phyloP scores from a whole-genome alignment of 1,140 invertebrate genomes.

The Zaprionus ghesquierei region DNA sequence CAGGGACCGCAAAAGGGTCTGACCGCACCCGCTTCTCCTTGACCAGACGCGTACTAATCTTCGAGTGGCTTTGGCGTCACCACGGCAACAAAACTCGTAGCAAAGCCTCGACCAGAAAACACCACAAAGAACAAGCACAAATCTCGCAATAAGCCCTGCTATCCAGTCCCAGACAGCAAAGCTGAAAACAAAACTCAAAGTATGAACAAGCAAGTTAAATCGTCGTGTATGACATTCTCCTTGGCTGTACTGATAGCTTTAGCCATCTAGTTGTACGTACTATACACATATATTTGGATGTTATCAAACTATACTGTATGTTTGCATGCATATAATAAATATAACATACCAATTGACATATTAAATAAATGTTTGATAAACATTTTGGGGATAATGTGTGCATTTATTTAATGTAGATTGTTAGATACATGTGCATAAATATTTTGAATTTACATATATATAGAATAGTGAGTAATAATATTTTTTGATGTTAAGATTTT shows the following conservation, averaged over 20 bases:
- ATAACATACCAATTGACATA: neutral
- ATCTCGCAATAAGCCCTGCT: slow-evolving; percentile 30
- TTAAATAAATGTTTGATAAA: neutral
- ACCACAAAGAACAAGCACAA: slow-evolving; percentile 36
- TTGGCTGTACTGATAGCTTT: neutral
- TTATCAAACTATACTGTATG: no score
- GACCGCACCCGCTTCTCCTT: slow-evolving; percentile 6
- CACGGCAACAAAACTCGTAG: slow-evolving; percentile 25
- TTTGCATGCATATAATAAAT: neutral
- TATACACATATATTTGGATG: neutral
- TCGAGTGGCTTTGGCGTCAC: slow-evolving; percentile 22
- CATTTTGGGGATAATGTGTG: neutral
- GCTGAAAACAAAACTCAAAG: slow-evolving; percentile 5
- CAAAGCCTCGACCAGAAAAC: slow-evolving; percentile 26
- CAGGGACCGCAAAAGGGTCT: slow-evolving; percentile 38
- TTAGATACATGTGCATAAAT: neutral
- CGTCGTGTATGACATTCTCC: neutral
- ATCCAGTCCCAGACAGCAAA: slow-evolving; percentile 12
- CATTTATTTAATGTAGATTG: neutral
- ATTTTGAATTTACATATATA: neutral
- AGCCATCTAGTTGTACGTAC: neutral
- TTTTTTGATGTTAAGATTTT: neutral
- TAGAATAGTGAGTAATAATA: no score
- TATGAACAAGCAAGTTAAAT: neutral
- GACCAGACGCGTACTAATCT: slow-evolving; percentile 32